Evolutionary conservation across 2,888 invertebrate species (phyloP).

Genomic region (Caenorhabditis sp.): DNA sequence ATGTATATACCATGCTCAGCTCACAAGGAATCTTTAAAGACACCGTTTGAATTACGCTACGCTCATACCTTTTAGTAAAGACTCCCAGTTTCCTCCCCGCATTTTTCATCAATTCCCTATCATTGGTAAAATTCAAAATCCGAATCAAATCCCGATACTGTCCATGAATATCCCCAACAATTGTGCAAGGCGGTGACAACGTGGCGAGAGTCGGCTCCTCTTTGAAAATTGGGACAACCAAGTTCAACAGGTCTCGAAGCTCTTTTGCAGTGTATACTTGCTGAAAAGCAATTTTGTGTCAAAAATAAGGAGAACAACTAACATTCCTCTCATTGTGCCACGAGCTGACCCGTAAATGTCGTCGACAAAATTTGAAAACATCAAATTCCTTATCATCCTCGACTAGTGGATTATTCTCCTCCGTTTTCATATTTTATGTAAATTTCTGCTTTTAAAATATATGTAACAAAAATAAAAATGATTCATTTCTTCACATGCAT

Average conservation of each 20-base stretch:
- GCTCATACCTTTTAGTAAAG: too few relatives aligned
- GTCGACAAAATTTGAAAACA: neutral
- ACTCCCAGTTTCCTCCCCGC: too few relatives aligned
- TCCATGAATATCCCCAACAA: conserved; percentile 44
- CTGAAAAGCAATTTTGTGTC: neutral
- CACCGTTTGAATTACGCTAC: too few relatives aligned
- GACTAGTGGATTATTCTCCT: too few relatives aligned
- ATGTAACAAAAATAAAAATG: too few relatives aligned
- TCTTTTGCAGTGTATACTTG: conserved; percentile 17
- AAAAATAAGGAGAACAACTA: neutral
- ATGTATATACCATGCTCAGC: too few relatives aligned
- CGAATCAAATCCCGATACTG: conserved; percentile 28
- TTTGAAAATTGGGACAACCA: conserved; percentile 9
- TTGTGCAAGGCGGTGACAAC: conserved; percentile 24
- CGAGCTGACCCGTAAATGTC: neutral
- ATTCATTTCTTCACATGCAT: too few relatives aligned
- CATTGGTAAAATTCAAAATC: conserved; percentile 11
- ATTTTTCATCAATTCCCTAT: neutral
- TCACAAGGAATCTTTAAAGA: too few relatives aligned
- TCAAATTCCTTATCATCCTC: conserved; percentile 1
- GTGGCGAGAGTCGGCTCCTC: conserved; percentile 9
- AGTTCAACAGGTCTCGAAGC: conserved; percentile 5
- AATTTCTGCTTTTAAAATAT: too few relatives aligned
- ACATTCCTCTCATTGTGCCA: conserved; percentile 4
- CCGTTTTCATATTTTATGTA: too few relatives aligned